A percentile compares a stretch with the other conserved stretches of the same genome.
Conservation (phyloP, 2,113 vertebrate genomes). For the Lampris incognitus region DNA sequence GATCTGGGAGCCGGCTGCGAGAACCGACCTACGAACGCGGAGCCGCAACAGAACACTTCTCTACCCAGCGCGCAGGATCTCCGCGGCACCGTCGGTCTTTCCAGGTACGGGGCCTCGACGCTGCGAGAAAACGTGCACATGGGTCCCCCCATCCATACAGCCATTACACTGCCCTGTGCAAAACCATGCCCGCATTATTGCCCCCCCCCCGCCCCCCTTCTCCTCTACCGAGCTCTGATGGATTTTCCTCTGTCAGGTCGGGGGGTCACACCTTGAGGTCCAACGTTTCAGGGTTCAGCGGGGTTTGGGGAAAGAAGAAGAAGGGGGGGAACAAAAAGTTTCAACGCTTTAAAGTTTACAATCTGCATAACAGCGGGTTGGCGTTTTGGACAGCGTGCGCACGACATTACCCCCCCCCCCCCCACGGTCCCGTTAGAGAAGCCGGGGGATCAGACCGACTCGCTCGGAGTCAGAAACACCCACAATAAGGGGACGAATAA, state of each 20-base stretch:
- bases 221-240: not conserved
- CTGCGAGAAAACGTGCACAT: not conserved
- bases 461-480: too few relatives aligned
- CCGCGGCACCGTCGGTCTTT: constrained; percentile 12
- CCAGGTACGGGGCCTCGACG: not conserved
- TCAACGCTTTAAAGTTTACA: not conserved
- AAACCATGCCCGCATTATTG: not conserved
- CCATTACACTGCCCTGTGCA: not conserved
- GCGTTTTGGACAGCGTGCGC: too few relatives aligned
- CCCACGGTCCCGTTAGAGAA: too few relatives aligned
- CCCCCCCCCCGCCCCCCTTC: not conserved
- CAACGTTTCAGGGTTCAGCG: not conserved
- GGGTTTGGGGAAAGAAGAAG: too few relatives aligned
- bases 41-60: constrained; percentile 26
- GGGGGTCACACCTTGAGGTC: not conserved
- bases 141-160: not conserved
- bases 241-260: not conserved
- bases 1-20: constrained; percentile 46
- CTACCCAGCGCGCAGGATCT: constrained; percentile 24
- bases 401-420: too few relatives aligned
- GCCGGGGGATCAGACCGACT: too few relatives aligned
- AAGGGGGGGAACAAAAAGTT: not conserved
- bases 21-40: constrained; percentile 48
- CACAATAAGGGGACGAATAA: too few relatives aligned
- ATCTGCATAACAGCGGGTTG: not conserved